These are phyloP conservation scores for Cryptops parisi DNA, from an alignment of 2,888 invertebrate genomes.

Conservation along the genomic window DNA sequence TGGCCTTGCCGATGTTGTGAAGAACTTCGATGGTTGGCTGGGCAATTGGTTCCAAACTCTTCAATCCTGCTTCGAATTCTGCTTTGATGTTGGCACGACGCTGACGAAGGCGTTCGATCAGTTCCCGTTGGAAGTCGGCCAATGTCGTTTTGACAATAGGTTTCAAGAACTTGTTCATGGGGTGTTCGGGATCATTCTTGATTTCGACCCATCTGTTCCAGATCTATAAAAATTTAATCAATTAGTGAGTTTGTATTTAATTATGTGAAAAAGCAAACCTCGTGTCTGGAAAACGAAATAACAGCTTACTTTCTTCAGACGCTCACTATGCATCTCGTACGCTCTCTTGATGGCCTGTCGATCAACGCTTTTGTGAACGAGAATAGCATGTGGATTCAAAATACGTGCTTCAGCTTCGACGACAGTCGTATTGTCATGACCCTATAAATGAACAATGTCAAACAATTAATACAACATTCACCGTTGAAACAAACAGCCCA, in stretches of 20 bases:
- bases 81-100: neutral
- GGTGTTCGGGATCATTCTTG: conserved; percentile 8
- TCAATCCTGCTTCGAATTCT: neutral
- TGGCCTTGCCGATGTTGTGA: neutral
- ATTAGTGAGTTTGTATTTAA: neutral
- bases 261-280: neutral
- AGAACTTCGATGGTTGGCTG: neutral
- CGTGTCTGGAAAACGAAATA: neutral
- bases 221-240: neutral
- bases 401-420: neutral
- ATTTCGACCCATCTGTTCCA: neutral
- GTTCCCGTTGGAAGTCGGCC: neutral
- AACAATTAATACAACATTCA: neutral
- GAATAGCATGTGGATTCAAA: neutral
- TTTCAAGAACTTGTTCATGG: conserved; percentile 6
- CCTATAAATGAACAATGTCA: neutral
- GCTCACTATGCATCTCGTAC: neutral
- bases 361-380: neutral
- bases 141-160: conserved; percentile 8
- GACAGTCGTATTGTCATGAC: neutral
- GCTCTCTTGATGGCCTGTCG: neutral
- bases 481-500: neutral
- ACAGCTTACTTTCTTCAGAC: neutral
- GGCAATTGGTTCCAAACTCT: conserved; percentile 4
- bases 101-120: neutral